Base-by-base conservation (phyloP, 2,797 vertebrate species). In the Ctenopoma multispine region DNA sequence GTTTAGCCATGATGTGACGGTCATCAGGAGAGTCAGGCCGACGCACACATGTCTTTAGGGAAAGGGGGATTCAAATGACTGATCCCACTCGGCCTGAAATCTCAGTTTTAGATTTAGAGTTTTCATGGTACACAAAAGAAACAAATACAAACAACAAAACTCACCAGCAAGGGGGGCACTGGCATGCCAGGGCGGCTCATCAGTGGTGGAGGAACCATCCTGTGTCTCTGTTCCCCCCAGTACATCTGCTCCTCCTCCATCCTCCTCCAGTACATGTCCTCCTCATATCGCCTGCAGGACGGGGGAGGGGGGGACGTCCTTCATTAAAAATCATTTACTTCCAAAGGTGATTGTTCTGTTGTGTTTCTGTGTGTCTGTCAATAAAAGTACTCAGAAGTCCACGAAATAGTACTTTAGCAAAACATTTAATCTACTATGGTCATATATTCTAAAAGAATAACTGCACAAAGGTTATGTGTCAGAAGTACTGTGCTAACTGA, bases 1-100 rank as follows among this genome's bases (percentile, higher is more conserved):
- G 96, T 61, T 95, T 96, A 10, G 91, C 89, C 95, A 96, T 94
- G 81, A 96, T 92, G 60, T 96, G 94, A 1, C 94, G 95, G 83
- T 96, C 96, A 0, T 96, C 94, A 0, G 91, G 93, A 20, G 95
- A 94, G 70, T 95, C 95, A 0, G 91, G 95, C 8, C 93, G 89
- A 3, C 93, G 90, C 5, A 92, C 78, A 1, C 92, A 92, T 1
- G 93, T 85, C 96, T 96, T 64, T 0, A 50, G 18, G 18, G 10
- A 73, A 46, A 56, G 29, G 46, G 15, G 18, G 20, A 54, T 41
- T 14, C 12, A 57, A 55, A 23, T 2, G 8, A 17, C 4, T 18
- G 15, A 31, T 14, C 18, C 43, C 18, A n/a, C 1, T 29, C 14
- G 2, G 34, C 31, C 14, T 15, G 4, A 53, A 58, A 18, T 17